phyloP scores from a whole-genome alignment of 2,113 vertebrate species.

The Phocoena sinus region DNA sequence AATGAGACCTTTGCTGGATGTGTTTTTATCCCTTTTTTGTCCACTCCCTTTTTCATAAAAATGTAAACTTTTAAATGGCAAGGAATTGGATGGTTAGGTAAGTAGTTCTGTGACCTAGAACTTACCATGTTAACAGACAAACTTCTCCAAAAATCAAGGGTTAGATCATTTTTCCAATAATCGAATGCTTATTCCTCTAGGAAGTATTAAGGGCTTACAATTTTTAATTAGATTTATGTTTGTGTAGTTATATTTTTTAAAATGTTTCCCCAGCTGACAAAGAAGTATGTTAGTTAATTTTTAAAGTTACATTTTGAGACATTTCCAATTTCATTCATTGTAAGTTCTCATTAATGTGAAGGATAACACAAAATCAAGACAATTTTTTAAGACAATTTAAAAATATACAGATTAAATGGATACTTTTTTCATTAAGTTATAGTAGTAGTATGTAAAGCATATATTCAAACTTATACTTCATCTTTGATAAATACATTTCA shows the following conservation, averaged over 20 bases:
- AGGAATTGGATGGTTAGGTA: neutral
- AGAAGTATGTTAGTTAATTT: neutral
- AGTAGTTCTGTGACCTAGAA: neutral
- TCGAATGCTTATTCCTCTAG: neutral
- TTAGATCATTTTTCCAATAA: neutral
- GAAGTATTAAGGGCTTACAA: neutral
- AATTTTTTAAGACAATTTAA: neutral
- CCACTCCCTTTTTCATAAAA: neutral
- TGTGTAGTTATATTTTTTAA: neutral
- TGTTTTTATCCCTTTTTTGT: neutral
- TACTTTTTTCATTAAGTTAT: neutral
- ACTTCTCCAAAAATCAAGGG: neutral
- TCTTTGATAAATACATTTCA: constrained; percentile 8
- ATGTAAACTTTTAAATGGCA: neutral
- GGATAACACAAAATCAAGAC: neutral
- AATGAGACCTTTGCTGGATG: neutral
- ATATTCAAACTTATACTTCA: neutral
- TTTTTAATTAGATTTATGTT: constrained; percentile 22
- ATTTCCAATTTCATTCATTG: constrained; percentile 28
- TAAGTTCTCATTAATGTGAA: constrained; percentile 5
- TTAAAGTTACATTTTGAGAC: neutral
- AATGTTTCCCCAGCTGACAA: neutral
- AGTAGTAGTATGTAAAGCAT: neutral
- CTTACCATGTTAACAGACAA: neutral
- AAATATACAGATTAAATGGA: neutral